Base-by-base conservation (phyloP, 2,888 invertebrate species). In the Apodemia mormo region DNA sequence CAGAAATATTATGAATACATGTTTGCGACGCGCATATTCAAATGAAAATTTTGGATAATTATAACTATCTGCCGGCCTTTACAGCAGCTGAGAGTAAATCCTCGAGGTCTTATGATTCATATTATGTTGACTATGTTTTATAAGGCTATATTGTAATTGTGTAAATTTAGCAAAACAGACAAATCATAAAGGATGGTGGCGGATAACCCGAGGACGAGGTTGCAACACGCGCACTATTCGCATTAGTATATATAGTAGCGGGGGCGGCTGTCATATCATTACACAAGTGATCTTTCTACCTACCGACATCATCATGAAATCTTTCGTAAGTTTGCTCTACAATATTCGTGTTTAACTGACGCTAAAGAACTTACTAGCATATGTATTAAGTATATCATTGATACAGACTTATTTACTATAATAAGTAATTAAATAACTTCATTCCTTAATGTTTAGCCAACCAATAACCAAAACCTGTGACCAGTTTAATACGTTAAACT, bases 321-420 rank as follows among this genome's bases (percentile, higher is more conserved):
- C 69, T 14, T 78, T 79, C 68, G 80, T 80, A 69, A 81, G 81
- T 81, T 14, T 72, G 70, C 61, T 8, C 22, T 10, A 7, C 49
- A 12, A n/a, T n/a, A 29, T 61, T 22, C 58, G 1, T 30, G 30
- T 58, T 56, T 40, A 40, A 9, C 10, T 49, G 14, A 0, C 12
- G 14, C 14, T 49, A 49, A 1, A 49, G 49, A 40, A 1, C 40
- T 8, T 8, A 40, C 1, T 40, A 40, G 6, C 40, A 40, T 22
- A 40, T 5, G 1, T 37, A 37, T 40, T 40, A 22, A 22, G 22
- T 40, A 8, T 40, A 40, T 1, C 3, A 40, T 40, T 8, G 8
- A 40, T 2, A 7, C 6, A 40, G 8, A 40, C 40, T 40, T 8
- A 40, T 40, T 8, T 5, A 37, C 7, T 37, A 37, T 37, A 37